Conservation (phyloP, 1,140 invertebrate species). For the Liolophura sinensis region DNA sequence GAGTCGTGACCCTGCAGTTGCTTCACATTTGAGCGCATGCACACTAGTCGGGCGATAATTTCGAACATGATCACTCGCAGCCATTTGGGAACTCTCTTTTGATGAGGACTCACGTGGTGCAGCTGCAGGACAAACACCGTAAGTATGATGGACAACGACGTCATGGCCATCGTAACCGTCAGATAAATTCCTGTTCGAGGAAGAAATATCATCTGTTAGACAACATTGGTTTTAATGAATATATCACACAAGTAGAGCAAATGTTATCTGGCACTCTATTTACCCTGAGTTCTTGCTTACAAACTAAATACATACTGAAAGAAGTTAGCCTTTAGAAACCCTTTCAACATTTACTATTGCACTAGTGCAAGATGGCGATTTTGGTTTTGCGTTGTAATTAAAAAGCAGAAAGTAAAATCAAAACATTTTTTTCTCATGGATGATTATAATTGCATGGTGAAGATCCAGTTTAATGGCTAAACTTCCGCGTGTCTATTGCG, state of each 20-base stretch:
- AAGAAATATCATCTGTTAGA: not conserved
- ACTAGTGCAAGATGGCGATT: too few relatives aligned
- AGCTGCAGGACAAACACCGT: constrained; percentile 60
- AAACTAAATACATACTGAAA: too few relatives aligned
- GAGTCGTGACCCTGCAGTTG: constrained; percentile 11
- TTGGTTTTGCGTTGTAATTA: too few relatives aligned
- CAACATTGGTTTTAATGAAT: not conserved
- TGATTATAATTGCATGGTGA: too few relatives aligned
- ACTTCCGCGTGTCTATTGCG: too few relatives aligned
- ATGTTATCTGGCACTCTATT: not conserved
- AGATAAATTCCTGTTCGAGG: constrained; percentile 57
- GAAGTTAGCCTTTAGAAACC: too few relatives aligned
- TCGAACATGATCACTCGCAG: constrained; percentile 32
- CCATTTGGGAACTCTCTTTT: constrained; percentile 50
- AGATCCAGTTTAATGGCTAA: too few relatives aligned
- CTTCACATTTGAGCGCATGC: constrained; percentile 22
- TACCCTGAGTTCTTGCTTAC: not conserved
- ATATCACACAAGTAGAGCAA: not conserved
- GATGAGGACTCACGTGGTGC: constrained; percentile 57
- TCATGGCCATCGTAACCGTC: constrained; percentile 59
- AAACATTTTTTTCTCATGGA: too few relatives aligned
- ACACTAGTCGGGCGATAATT: constrained; percentile 24
- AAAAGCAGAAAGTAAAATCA: too few relatives aligned
- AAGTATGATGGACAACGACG: constrained; percentile 59
- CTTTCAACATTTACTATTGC: too few relatives aligned